phyloP scores from a whole-genome alignment of 2,888 invertebrate genomes.

The Seira musarum region DNA sequence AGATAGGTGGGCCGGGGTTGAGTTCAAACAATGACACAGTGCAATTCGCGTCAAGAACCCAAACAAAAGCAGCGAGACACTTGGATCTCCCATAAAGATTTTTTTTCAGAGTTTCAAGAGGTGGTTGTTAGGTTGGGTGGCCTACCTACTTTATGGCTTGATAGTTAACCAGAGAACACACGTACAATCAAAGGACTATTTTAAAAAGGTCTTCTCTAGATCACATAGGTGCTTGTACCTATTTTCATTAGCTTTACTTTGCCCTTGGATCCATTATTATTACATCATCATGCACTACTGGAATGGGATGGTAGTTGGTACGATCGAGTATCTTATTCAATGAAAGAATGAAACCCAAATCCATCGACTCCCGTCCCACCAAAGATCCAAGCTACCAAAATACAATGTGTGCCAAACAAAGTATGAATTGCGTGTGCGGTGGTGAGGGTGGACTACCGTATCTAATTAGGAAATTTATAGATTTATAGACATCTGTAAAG shows the following conservation, averaged over 20 bases:
- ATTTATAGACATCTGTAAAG: too few species aligned
- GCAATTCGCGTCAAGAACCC: conserved; percentile 35
- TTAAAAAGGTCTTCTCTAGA: conserved; percentile 4
- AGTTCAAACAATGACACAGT: conserved; percentile 14
- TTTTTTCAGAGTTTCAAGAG: conserved; percentile 37
- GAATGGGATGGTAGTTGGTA: too few species aligned
- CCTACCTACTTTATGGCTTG: too few species aligned
- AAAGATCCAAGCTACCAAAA: neutral
- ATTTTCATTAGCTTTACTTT: conserved; percentile 21
- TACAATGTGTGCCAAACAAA: conserved; percentile 8
- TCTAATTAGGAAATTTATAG: too few species aligned
- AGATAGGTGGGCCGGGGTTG: conserved; percentile 12
- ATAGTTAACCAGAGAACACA: conserved; percentile 30
- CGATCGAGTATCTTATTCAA: neutral
- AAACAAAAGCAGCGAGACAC: conserved; percentile 49
- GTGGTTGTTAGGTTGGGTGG: conserved; percentile 37
- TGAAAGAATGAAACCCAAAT: neutral
- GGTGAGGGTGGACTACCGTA: too few species aligned
- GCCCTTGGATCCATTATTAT: conserved; percentile 39
- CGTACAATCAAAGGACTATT: neutral
- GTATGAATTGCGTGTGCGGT: neutral
- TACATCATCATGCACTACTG: conserved; percentile 26
- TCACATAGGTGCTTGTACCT: neutral
- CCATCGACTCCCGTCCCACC: conserved; percentile 9
- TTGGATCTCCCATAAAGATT: conserved; percentile 36